phyloP scores from a whole-genome alignment of 2,113 vertebrate genomes.

The Struthidea cinerea region DNA sequence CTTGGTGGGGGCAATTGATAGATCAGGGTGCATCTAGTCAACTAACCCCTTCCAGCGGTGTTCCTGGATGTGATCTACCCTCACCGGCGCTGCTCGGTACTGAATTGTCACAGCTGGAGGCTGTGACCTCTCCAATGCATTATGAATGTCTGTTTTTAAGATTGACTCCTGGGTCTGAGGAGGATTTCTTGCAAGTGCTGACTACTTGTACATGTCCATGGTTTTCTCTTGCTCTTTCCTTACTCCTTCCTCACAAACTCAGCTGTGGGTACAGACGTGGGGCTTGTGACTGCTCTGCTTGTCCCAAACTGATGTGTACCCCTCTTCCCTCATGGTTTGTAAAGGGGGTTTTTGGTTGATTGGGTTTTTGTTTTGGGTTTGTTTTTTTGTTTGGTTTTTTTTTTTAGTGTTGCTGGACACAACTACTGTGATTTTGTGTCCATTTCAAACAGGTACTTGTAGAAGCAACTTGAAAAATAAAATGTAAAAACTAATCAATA shows the following conservation, averaged over 20 bases:
- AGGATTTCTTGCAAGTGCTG: not conserved
- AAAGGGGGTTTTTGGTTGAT: not conserved
- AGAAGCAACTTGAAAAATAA: not conserved
- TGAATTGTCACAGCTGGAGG: not conserved
- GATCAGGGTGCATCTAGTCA: not conserved
- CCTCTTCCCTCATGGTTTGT: not conserved
- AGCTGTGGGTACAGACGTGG: accelerated
- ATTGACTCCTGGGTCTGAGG: not conserved
- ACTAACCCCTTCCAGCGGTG: not conserved
- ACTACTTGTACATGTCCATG: accelerated
- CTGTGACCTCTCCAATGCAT: accelerated
- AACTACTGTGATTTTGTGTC: not conserved
- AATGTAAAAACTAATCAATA: conserved; percentile 38
- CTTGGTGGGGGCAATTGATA: not conserved
- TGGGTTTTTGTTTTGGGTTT: not conserved
- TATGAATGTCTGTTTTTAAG: accelerated
- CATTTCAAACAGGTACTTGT: conserved; percentile 10
- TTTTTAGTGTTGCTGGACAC: not conserved
- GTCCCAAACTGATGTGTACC: not conserved
- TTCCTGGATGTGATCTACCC: accelerated
- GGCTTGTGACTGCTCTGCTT: not conserved
- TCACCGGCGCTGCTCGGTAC: accelerated
- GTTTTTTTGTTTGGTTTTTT: not conserved
- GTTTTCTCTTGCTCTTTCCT: not conserved
- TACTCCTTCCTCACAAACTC: not conserved